Evolutionary conservation across 2,113 vertebrate genomes (phyloP).

Genomic region (Pogona vitticeps): DNA sequence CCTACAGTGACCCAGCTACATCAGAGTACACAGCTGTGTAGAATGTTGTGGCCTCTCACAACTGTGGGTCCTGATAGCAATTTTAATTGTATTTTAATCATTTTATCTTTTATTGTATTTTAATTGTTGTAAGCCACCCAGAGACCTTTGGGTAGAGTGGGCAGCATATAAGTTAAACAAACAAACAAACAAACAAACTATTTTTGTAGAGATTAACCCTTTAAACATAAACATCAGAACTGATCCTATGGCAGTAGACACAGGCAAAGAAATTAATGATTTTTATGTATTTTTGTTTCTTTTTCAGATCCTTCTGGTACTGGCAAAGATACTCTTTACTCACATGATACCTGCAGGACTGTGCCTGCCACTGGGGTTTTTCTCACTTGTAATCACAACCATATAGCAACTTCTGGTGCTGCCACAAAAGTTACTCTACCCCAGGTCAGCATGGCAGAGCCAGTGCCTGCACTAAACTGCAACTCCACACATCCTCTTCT

Average conservation of each 20-base stretch:
- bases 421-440: slow-evolving; percentile 65
- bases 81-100: too few species aligned
- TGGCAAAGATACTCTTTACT: slow-evolving; percentile 73
- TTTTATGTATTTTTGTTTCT: slow-evolving; percentile 36
- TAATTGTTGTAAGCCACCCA: too few species aligned
- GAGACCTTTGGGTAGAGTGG: too few species aligned
- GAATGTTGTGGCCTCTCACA: not conserved
- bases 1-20: not conserved
- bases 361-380: slow-evolving; percentile 71
- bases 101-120: too few species aligned
- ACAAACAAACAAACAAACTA: too few species aligned
- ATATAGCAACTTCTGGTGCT: slow-evolving; percentile 57
- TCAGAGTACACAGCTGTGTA: not conserved
- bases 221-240: not conserved
- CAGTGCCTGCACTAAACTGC: slow-evolving; percentile 75
- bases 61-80: too few species aligned
- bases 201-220: not conserved
- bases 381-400: slow-evolving; percentile 74
- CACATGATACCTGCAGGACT: slow-evolving; percentile 71
- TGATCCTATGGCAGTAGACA: not conserved
- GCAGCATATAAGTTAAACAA: too few species aligned
- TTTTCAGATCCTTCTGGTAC: slow-evolving; percentile 75
- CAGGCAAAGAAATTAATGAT: not conserved
- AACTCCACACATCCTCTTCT: slow-evolving; percentile 78
- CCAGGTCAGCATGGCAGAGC: slow-evolving; percentile 70